phyloP scores from a whole-genome alignment of 2,888 invertebrate genomes.

The Cantharis flavilabris region DNA sequence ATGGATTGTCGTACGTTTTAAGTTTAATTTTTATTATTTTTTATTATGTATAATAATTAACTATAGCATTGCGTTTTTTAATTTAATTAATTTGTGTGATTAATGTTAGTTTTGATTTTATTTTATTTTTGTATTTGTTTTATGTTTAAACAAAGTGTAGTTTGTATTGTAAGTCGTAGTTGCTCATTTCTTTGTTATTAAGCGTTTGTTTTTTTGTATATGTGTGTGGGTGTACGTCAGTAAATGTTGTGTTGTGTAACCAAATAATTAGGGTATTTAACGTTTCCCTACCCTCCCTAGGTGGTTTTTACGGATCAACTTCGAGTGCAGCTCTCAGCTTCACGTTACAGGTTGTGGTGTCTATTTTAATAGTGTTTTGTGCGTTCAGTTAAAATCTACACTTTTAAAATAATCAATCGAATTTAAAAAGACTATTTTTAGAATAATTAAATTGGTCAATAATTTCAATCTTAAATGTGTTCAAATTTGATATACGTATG shows the following conservation, averaged over 20 bases:
- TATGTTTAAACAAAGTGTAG: conserved; percentile 7
- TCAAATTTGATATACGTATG: conserved; percentile 33
- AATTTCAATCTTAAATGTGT: conserved; percentile 33
- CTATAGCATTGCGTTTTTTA: background rate
- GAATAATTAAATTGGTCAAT: conserved; percentile 30
- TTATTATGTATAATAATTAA: background rate
- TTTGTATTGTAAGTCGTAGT: background rate
- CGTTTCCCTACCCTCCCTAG: conserved; percentile 42
- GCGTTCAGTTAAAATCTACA: conserved; percentile 35
- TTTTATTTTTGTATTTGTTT: conserved; percentile 32
- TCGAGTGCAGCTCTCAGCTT: conserved; percentile 48
- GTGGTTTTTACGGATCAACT: conserved; percentile 48
- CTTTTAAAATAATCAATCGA: conserved; percentile 9
- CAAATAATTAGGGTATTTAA: conserved; percentile 29
- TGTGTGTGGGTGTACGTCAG: conserved; percentile 20
- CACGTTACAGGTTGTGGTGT: conserved; percentile 51
- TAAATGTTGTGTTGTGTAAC: conserved; percentile 26
- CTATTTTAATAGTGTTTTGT: conserved; percentile 46
- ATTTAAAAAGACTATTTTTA: conserved; percentile 15
- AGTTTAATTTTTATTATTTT: conserved; percentile 14
- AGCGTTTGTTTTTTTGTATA: conserved; percentile 17
- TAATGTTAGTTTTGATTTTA: conserved; percentile 4
- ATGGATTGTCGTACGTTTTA: conserved; percentile 12
- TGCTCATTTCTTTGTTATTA: background rate
- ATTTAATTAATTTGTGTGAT: background rate